These are phyloP conservation scores for Eurystomus gularis DNA, from an alignment of 2,113 vertebrate species.

Conservation along the genomic window DNA sequence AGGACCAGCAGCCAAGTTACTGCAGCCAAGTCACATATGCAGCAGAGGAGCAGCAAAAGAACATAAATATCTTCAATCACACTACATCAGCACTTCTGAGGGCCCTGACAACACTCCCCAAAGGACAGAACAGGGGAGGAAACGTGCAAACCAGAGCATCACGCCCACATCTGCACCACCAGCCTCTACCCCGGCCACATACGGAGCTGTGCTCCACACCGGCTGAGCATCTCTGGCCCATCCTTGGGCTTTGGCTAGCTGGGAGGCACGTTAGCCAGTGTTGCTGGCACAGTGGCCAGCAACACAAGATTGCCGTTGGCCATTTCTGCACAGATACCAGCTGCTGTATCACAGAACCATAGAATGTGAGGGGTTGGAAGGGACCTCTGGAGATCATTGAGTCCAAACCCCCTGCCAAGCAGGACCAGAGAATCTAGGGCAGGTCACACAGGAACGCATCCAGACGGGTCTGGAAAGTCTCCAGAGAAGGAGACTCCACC, in stretches of 20 bases:
- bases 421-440: too few species aligned
- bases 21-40: neutral
- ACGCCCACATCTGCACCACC: neutral
- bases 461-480: too few species aligned
- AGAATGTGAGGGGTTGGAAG: too few species aligned
- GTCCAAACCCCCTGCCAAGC: too few species aligned
- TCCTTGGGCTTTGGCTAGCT: too few species aligned
- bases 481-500: too few species aligned
- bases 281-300: too few species aligned
- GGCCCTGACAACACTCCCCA: neutral
- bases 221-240: neutral
- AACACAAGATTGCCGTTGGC: neutral
- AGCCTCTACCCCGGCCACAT: accelerated
- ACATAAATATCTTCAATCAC: neutral
- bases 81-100: neutral
- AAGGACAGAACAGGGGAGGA: neutral
- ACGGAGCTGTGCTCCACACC: neutral
- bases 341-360: too few species aligned
- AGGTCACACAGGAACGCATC: too few species aligned
- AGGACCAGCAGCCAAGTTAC: neutral
- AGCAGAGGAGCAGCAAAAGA: neutral
- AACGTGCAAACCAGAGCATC: neutral
- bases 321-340: neutral
- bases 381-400: too few species aligned
- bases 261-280: neutral